Percentiles rank a stretch among this genome's conserved stretches.
phyloP scores from a whole-genome alignment of 53 echinoderm and acorn worm genomes.

The Mesocentrotus franciscanus region DNA sequence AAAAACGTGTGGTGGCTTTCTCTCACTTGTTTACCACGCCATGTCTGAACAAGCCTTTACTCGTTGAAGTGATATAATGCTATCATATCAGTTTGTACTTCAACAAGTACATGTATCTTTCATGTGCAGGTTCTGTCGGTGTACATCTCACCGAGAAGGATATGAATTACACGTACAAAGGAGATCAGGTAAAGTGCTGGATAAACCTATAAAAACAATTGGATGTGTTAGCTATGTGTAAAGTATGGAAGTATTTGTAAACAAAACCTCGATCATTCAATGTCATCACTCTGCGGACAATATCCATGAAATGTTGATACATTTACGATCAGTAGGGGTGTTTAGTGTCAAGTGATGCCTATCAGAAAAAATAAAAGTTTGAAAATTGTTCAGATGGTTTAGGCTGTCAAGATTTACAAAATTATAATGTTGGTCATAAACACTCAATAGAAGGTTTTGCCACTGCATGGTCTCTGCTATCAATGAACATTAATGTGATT shows the following conservation, averaged over 20 bases:
- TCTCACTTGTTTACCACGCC: too few species aligned
- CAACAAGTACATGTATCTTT: not conserved
- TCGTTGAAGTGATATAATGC: too few species aligned
- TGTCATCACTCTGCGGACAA: not conserved
- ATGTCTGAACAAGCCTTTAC: too few species aligned
- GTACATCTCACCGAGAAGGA: constrained; percentile 61
- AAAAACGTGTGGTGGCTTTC: too few species aligned
- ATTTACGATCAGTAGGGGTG: not conserved
- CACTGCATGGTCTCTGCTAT: not conserved
- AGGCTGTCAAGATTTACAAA: not conserved
- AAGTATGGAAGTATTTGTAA: not conserved
- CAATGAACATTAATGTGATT: not conserved
- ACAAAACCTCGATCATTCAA: not conserved
- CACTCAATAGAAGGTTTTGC: too few species aligned
- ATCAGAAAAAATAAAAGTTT: not conserved
- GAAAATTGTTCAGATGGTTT: not conserved
- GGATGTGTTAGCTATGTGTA: not conserved
- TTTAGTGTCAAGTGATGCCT: not conserved
- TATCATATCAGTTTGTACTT: too few species aligned
- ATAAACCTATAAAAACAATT: not conserved
- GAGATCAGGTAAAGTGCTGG: constrained; percentile 62
- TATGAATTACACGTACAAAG: constrained; percentile 54
- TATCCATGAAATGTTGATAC: not conserved
- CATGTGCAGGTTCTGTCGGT: constrained; percentile 13
- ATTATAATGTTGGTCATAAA: too few species aligned